These are phyloP conservation scores for Cossypha polioptera DNA, from an alignment of 2,797 vertebrate genomes.

Conservation along the genomic window DNA sequence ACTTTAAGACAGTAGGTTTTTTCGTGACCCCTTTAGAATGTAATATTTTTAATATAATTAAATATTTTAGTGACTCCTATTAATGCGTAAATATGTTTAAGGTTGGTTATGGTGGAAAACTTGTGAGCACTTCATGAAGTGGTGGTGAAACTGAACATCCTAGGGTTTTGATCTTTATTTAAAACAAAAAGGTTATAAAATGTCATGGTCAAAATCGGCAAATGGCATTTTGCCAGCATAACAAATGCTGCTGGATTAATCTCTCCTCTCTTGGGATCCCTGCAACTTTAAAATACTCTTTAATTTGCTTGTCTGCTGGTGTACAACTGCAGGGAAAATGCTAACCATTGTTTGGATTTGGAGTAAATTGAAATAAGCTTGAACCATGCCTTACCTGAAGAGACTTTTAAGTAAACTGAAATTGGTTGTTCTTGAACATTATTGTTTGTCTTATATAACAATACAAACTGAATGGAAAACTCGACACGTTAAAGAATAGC, in stretches of 20 bases:
- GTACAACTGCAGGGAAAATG: not conserved
- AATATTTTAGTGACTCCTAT: not conserved
- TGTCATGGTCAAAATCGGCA: conserved; percentile 15
- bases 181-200: conserved; percentile 16
- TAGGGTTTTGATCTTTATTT: conserved; percentile 39
- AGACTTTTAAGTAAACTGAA: not conserved
- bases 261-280: not conserved
- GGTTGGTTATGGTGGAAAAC: not conserved
- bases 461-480: not conserved
- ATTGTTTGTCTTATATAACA: not conserved
- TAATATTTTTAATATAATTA: not conserved
- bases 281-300: not conserved
- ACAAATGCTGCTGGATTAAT: conserved; percentile 5
- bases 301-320: conserved; percentile 13
- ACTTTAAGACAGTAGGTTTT: not conserved
- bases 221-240: conserved; percentile 10
- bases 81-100: not conserved
- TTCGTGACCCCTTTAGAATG: not conserved
- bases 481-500: not conserved
- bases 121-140: not conserved
- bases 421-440: not conserved
- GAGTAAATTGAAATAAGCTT: not conserved
- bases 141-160: not conserved
- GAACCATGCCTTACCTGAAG: not conserved
- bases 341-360: not conserved